Conservation (phyloP, 92 coral and sea anemone species). For the Paragorgia papillata region DNA sequence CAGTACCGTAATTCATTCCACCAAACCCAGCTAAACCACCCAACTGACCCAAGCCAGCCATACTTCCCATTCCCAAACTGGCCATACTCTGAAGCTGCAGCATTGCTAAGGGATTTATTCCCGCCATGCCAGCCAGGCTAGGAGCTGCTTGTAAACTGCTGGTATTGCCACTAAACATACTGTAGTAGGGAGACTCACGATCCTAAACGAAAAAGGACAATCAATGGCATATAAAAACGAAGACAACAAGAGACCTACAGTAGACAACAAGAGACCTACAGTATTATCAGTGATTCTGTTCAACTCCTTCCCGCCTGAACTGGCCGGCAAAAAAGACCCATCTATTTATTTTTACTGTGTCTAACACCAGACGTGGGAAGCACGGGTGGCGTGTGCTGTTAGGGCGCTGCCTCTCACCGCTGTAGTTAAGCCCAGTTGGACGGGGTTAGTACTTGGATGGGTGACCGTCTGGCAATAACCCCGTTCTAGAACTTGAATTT, state of each 20-base stretch:
- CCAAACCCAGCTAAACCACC: constrained; percentile 45
- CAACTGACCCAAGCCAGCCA: constrained; percentile 55
- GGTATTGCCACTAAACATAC: constrained; percentile 50
- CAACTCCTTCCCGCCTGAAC: no score
- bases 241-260: background rate
- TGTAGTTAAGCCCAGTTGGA: no score
- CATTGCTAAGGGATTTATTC: constrained; percentile 77
- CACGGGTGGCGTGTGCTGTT: no score
- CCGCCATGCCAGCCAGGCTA: background rate
- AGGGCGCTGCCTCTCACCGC: no score
- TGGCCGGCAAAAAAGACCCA: no score
- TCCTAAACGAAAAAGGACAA: constrained; percentile 55
- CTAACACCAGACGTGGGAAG: no score
- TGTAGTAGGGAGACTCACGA: constrained; percentile 74
- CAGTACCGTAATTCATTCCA: constrained; percentile 24
- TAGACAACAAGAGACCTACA: no score
- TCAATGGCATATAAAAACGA: background rate
- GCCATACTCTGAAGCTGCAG: constrained; percentile 66
- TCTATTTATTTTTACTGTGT: no score
- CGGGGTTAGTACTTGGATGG: no score
- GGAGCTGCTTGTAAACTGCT: background rate
- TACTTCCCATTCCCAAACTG: constrained; percentile 42
- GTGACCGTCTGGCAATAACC: no score
- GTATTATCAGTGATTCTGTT: no score
- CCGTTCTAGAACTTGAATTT: no score